These are phyloP conservation scores for Leistus spinibarbis DNA, from an alignment of 2,888 invertebrate species.

Conservation along the genomic window DNA sequence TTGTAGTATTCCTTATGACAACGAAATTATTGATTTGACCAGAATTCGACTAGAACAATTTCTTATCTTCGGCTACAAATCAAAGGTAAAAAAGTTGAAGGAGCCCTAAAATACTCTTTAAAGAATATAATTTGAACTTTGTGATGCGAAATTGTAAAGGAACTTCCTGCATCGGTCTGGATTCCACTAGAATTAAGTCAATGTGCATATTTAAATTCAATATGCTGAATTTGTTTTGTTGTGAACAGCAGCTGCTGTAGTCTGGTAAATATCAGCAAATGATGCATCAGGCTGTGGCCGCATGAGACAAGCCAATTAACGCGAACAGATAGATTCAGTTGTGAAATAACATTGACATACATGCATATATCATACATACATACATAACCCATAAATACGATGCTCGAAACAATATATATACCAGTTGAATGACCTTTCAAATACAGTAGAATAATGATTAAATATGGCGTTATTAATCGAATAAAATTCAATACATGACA, in stretches of 20 bases:
- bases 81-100: too few species aligned
- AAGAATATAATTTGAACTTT: too few species aligned
- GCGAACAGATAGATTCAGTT: conserved; percentile 13
- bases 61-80: too few species aligned
- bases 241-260: background rate
- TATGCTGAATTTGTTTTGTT: too few species aligned
- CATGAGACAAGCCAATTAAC: conserved; percentile 18
- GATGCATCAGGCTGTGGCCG: conserved; percentile 11
- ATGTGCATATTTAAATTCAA: too few species aligned
- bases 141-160: too few species aligned
- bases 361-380: background rate
- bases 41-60: too few species aligned
- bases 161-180: too few species aligned
- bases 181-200: too few species aligned
- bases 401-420: conserved; percentile 11
- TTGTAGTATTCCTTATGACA: too few species aligned
- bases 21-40: too few species aligned
- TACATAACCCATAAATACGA: background rate
- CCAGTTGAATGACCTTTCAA: conserved; percentile 24
- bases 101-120: too few species aligned
- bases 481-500: conserved; percentile 4
- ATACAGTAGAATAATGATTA: background rate
- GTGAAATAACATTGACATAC: conserved; percentile 29
- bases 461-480: background rate
- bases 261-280: background rate